Base-by-base conservation (phyloP, 2,797 vertebrate species). In the Agapornis canus region DNA sequence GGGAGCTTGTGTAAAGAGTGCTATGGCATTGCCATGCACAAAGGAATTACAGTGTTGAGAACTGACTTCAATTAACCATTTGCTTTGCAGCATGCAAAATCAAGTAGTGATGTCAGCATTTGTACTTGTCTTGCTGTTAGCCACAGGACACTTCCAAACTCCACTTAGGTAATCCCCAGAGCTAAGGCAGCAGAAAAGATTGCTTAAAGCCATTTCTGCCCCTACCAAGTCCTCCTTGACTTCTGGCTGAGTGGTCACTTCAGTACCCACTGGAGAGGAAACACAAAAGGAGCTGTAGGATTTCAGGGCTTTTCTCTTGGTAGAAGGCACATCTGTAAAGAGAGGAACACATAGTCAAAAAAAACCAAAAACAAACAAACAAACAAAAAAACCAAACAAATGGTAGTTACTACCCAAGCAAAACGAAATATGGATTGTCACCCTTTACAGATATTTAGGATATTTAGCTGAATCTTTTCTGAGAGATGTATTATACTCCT, bases 61-160 rank as follows among this genome's bases (percentile, higher is more conserved):
- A 43, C 1, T 47, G 16, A 32, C 1, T 54, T 59, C 0, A 0
- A 26, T 79, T 57, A 66, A 10, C 31, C 0, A 0, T 43, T 43
- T 29, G 13, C 39, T 70, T 70, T 45, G 66, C 52, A 63, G 40
- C 10, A 49, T 17, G 8, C 19, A 12, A 57, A 23, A 26, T 51
- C 16, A 49, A 64, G 76, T 21, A 40, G 32, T 39, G 39, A 42
- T 26, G 17, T 59, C 14, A 52, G 29, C 27, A 6, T 60, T 84
- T 78, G 29, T 37, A 2, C 21, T 31, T 83, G 23, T 26, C 16
- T 16, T 82, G 32, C 61, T 87, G 13, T 37, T 75, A 79, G 31
- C n/a, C 26, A 68, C 12, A 69, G 20, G 13, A 42, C 47, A 12
- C n/a, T 65, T 87, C 32, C 0, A 0, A 66, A 73, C 31, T 91